phyloP scores from a whole-genome alignment of 1,140 invertebrate genomes.

The Venturia canescens region DNA sequence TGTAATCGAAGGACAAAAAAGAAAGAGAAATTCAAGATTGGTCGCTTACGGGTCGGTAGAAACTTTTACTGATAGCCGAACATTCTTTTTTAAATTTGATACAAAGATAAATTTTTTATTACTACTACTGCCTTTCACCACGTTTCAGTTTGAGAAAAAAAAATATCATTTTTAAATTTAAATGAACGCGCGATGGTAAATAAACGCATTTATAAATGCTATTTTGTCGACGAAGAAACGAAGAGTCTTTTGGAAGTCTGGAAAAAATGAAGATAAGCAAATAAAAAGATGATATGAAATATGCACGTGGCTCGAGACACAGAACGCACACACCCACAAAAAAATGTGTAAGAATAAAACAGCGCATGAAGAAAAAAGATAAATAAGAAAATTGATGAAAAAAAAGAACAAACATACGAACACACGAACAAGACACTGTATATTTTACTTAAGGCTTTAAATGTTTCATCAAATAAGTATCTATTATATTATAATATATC shows the following conservation, averaged over 20 bases:
- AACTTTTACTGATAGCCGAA: background rate
- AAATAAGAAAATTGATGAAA: conserved; percentile 12
- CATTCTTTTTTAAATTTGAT: conserved; percentile 7
- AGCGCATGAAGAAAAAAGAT: too few relatives aligned
- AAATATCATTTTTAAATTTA: background rate
- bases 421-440: conserved; percentile 67
- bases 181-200: conserved; percentile 49
- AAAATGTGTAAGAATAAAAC: too few relatives aligned
- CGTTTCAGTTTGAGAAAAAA: conserved; percentile 1
- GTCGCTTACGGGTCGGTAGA: background rate
- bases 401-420: conserved; percentile 51
- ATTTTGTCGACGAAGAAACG: too few relatives aligned
- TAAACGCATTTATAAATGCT: conserved; percentile 36
- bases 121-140: background rate
- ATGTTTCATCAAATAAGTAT: conserved; percentile 74
- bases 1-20: background rate
- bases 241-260: too few relatives aligned
- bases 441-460: conserved; percentile 76
- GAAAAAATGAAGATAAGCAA: too few relatives aligned
- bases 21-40: background rate
- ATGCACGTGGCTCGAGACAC: too few relatives aligned
- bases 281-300: too few relatives aligned
- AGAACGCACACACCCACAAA: too few relatives aligned
- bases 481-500: conserved; percentile 74
- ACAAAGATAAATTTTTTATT: background rate